phyloP scores from a whole-genome alignment of 2,797 vertebrate species.

The Xenentodon cancila region DNA sequence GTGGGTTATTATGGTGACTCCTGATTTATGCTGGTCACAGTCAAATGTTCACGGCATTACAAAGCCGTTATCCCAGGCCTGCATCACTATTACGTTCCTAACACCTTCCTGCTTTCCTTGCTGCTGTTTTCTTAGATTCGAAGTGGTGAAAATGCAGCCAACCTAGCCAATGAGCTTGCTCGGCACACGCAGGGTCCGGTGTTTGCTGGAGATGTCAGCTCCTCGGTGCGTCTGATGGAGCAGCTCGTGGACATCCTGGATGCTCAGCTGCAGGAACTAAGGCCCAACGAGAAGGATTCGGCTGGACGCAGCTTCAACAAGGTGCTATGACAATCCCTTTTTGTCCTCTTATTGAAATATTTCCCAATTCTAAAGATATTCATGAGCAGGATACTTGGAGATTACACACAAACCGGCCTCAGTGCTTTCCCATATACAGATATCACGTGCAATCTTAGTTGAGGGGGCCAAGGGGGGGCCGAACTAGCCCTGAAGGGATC shows the following conservation, averaged over 20 bases:
- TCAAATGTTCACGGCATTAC: constrained; percentile 6
- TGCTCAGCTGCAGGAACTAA: constrained; percentile 95
- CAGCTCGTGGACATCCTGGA: constrained; percentile 98
- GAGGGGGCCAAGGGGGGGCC: constrained; percentile 48
- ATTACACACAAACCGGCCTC: constrained; percentile 11
- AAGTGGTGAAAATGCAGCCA: constrained; percentile 98
- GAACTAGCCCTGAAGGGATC: constrained; percentile 54
- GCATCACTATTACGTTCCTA: constrained; percentile 22
- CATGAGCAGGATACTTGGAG: constrained; percentile 56
- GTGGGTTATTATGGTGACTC: constrained; percentile 1
- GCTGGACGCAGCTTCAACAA: constrained; percentile 98
- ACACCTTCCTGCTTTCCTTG: constrained; percentile 17
- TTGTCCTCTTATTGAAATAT: constrained; percentile 41
- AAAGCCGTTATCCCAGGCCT: constrained; percentile 11
- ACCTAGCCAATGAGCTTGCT: constrained; percentile 96
- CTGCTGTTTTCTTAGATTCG: constrained; percentile 85
- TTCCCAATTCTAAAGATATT: constrained; percentile 49
- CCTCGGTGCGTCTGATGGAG: constrained; percentile 96
- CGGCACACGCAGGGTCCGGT: constrained; percentile 95
- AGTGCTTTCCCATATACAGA: constrained; percentile 7
- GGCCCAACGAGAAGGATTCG: constrained; percentile 95
- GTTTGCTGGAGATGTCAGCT: constrained; percentile 96
- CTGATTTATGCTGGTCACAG: constrained; percentile 15
- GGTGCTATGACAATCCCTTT: constrained; percentile 78
- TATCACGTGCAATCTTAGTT: constrained; percentile 32